Base-by-base conservation (phyloP, 1,140 invertebrate species). In the Ganaspis sp. region DNA sequence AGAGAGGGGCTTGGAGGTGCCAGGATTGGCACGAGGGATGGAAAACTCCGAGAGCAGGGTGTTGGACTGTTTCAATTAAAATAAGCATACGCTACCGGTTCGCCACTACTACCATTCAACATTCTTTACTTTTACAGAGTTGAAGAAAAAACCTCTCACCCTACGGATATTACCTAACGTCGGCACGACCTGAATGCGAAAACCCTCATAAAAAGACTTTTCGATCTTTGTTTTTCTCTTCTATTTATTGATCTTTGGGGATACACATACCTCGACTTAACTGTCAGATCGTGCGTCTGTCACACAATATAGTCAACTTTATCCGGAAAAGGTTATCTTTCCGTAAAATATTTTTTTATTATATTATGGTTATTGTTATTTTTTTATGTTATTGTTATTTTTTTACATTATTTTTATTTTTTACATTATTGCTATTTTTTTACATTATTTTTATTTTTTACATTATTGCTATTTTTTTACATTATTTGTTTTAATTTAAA, bases 11-110 rank as follows among this genome's bases (percentile, higher is more conserved):
- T 70, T 42, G 64, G 76, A 75, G 78, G 80, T 74, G 79, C 64
- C 58, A 69, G 58, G 45, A 73, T 75, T 53, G 80, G 49, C 73
- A 73, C 73, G 76, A 77, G 81, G 78, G 78, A 80, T 76, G 82
- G 84, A 81, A 81, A 83, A 83, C 75, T 81, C 75, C 81, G 80
- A 77, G 75, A 72, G 83, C 84, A 86, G 84, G 84, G 83, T 83
- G 84, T 85, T 87, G 77, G 86, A 81, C 86, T 88, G 86, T 90
- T 91, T 90, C 90, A 90, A 91, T 91, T 90, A 90, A 91, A 91
- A 91, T 88, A 89, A 91, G 87, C 89, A 90, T 89, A 89, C 89
- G 88, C 84, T 83, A 81, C 82, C 81, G 80, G 81, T 81, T 83
- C 80, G 83, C 84, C 84, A 79, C 80, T 86, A 84, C 82, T 82